phyloP scores from a whole-genome alignment of 2,888 invertebrate species.

The Callyntrura sp. region DNA sequence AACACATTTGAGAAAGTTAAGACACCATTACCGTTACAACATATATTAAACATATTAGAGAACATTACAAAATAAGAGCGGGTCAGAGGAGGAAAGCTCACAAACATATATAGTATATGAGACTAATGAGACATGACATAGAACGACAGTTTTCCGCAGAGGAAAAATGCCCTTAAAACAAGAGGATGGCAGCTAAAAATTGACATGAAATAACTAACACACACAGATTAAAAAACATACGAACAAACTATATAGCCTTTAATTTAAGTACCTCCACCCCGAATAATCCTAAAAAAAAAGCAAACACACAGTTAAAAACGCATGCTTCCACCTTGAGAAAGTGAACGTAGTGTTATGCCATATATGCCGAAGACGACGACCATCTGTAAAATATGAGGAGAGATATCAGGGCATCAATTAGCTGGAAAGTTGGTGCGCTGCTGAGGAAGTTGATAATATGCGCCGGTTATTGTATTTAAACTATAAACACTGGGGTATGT shows the following conservation, averaged over 20 bases:
- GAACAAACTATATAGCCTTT: conserved; percentile 8
- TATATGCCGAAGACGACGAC: not conserved
- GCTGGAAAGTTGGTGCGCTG: no score
- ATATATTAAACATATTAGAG: not conserved
- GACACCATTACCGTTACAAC: not conserved
- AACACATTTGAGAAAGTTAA: not conserved
- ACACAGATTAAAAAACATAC: conserved; percentile 5
- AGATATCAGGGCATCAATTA: not conserved
- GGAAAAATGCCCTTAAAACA: conserved; percentile 13
- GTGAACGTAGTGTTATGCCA: no score
- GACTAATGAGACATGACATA: conserved; percentile 12
- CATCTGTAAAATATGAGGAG: not conserved
- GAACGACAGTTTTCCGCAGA: not conserved
- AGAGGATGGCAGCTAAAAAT: not conserved
- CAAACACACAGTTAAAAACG: conserved; percentile 13
- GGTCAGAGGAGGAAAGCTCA: not conserved
- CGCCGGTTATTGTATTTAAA: no score
- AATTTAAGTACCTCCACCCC: not conserved
- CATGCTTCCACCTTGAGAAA: conserved; percentile 48
- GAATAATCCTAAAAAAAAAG: conserved; percentile 11
- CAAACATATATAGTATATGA: not conserved
- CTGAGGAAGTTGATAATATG: no score
- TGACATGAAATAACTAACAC: conserved; percentile 23
- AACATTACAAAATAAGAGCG: no score
- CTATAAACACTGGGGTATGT: no score